Base-by-base conservation (phyloP, 2,888 invertebrate species). In the Papilio demoleus region DNA sequence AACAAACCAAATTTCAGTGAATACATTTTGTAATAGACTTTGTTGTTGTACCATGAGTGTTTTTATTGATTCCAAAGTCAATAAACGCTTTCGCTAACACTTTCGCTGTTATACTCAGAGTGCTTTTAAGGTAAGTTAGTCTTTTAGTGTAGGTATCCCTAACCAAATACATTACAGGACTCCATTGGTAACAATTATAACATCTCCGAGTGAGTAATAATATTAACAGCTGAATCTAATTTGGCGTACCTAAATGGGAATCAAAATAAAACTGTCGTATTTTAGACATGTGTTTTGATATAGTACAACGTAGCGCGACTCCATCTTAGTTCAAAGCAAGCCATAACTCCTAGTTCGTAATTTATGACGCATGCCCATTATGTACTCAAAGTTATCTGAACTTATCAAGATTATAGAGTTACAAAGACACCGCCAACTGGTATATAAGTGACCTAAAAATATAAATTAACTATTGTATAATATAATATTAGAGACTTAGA, bases 11-110 rank as follows among this genome's bases (percentile, higher is more conserved):
- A 67, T 22, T 50, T 24, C 34, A 31, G 5, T 11, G 61, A 66
- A 27, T 67, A 67, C 53, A 56, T 67, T 63, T 67, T 42, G n/a
- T 53, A 24, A 45, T 40, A 53, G 22, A 11, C 12, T 50, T 60
- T 60, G 47, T 66, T 60, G 38, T 66, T 38, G 27, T 42, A 9
- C 14, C 14, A 38, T 17, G 22, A 38, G 17, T 47, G 19, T 47
- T 19, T 47, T 47, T 11, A 47, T 12, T 22, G 22, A 22, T 47
- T 0, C 11, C 8, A 19, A 45, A 22, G 19, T 6, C 4, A 3
- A 11, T 12, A 0, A 4, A 17, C 17, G 3, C 5, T 42, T 2
- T 47, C 3, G 11, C 9, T 0, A 22, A 11, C 22, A 22, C 45
- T 45, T 47, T 47, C 12, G 22, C 22, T 22, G 22, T 42, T 2